Percentiles rank a stretch among this genome's conserved stretches.
Evolutionary conservation across 2,113 vertebrate genomes (phyloP).

Genomic region (Orientallactaga bullata): DNA sequence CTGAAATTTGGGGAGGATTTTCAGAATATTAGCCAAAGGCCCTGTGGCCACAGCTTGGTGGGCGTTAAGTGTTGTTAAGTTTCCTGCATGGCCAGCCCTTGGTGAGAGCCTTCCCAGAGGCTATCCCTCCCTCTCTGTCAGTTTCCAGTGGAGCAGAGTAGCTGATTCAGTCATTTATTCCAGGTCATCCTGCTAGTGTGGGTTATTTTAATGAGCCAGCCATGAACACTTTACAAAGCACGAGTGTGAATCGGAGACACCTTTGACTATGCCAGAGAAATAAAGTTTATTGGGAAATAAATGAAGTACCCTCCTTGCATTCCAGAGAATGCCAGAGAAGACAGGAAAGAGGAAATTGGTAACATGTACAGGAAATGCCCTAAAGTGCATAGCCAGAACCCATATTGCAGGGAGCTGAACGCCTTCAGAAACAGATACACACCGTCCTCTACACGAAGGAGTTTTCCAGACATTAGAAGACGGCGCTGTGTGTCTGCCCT

Average conservation of each 20-base stretch:
- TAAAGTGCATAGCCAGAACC: constrained; percentile 1
- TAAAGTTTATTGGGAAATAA: constrained; percentile 81
- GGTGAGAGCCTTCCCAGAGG: background rate
- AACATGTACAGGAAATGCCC: constrained; percentile 19
- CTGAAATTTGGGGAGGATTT: background rate
- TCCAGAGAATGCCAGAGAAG: constrained; percentile 68
- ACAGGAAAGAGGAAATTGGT: constrained; percentile 51
- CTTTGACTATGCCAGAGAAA: constrained; percentile 78
- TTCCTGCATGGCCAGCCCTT: background rate
- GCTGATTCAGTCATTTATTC: background rate
- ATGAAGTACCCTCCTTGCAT: constrained; percentile 66
- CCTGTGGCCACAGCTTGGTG: background rate
- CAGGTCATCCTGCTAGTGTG: constrained; percentile 12
- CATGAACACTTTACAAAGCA: constrained; percentile 24
- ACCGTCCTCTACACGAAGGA: background rate
- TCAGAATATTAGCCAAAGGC: background rate
- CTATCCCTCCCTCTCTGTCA: background rate
- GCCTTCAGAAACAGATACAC: background rate
- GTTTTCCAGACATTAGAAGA: background rate
- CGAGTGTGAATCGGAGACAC: constrained; percentile 50
- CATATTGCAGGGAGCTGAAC: background rate
- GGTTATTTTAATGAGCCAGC: constrained; percentile 36
- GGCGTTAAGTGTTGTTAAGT: background rate
- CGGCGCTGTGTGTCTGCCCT: background rate
- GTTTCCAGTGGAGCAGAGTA: background rate